phyloP scores from a whole-genome alignment of 1,140 invertebrate species.

The Stegodyphus dumicola region DNA sequence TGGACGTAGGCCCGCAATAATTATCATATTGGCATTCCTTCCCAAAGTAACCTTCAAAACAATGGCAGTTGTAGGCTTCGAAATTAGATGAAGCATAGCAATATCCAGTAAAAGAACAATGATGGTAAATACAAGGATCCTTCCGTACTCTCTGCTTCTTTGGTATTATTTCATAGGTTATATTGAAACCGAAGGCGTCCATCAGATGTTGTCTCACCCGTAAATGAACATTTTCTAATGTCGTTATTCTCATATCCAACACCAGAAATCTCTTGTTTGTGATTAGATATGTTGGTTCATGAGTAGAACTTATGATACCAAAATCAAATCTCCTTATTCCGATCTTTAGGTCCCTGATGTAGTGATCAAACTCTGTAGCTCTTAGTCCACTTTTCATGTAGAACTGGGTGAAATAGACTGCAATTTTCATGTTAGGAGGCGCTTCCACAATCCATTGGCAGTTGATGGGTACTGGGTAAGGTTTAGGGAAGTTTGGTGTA shows the following conservation, averaged over 20 bases:
- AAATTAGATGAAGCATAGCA: conserved; percentile 80
- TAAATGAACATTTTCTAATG: conserved; percentile 84
- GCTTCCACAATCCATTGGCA: conserved; percentile 89
- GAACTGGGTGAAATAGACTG: conserved; percentile 88
- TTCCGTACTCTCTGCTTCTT: conserved; percentile 61
- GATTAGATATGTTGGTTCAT: conserved; percentile 66
- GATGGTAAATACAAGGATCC: conserved; percentile 72
- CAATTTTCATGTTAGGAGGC: conserved; percentile 73
- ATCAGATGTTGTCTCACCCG: conserved; percentile 82
- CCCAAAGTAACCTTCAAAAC: conserved; percentile 68
- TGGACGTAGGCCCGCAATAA: conserved; percentile 67
- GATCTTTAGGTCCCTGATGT: conserved; percentile 55
- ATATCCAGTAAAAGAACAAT: conserved; percentile 78
- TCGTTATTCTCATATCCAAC: conserved; percentile 78
- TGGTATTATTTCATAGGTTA: conserved; percentile 84
- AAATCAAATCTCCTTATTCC: conserved; percentile 62
- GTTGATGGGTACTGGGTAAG: conserved; percentile 81
- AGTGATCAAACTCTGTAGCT: conserved; percentile 81
- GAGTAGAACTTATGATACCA: conserved; percentile 67
- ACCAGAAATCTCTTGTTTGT: conserved; percentile 81
- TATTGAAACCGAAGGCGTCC: conserved; percentile 90
- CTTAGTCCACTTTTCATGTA: conserved; percentile 83
- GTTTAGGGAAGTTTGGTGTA: conserved; percentile 84
- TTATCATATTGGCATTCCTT: conserved; percentile 68
- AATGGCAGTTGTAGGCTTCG: conserved; percentile 70